Evolutionary conservation across 1,140 invertebrate species (phyloP).

Genomic region (Aphelenchoides besseyi): DNA sequence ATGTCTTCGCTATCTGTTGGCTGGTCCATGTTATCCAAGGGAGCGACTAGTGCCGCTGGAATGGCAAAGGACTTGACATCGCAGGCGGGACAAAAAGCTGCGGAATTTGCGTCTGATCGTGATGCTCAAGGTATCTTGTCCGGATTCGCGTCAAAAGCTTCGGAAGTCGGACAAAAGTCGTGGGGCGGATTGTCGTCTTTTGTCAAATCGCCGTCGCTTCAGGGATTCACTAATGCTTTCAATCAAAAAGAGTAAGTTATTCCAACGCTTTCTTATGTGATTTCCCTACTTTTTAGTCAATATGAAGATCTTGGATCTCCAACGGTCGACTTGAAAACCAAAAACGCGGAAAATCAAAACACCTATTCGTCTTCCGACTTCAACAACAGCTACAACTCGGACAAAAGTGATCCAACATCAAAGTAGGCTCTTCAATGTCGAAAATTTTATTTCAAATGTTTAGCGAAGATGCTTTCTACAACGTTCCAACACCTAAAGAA

Average conservation of each 20-base stretch:
- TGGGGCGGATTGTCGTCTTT: slow-evolving; percentile 56
- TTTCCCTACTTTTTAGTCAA: slow-evolving; percentile 42
- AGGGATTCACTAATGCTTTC: slow-evolving; percentile 43
- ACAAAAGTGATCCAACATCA: not conserved
- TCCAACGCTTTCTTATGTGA: slow-evolving; percentile 20
- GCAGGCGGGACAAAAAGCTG: slow-evolving; percentile 55
- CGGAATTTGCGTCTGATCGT: slow-evolving; percentile 46
- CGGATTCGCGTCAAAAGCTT: slow-evolving; percentile 48
- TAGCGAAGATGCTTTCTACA: slow-evolving; percentile 24
- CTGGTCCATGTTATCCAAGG: slow-evolving; percentile 57
- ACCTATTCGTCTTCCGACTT: not conserved
- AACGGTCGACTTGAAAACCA: not conserved
- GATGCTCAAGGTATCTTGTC: slow-evolving; percentile 36
- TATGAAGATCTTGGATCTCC: slow-evolving; percentile 50
- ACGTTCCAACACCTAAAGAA: slow-evolving; percentile 26
- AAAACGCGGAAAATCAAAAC: not conserved
- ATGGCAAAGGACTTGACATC: slow-evolving; percentile 55
- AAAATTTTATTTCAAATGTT: not conserved
- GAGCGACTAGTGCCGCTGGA: slow-evolving; percentile 53
- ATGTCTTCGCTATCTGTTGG: slow-evolving; percentile 58
- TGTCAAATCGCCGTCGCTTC: slow-evolving; percentile 59
- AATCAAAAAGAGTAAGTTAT: slow-evolving; percentile 41
- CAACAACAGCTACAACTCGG: not conserved
- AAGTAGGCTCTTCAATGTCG: slow-evolving; percentile 7
- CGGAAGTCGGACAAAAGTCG: slow-evolving; percentile 56